phyloP scores from a whole-genome alignment of 2,113 vertebrate genomes.

The Platichthys stellatus region DNA sequence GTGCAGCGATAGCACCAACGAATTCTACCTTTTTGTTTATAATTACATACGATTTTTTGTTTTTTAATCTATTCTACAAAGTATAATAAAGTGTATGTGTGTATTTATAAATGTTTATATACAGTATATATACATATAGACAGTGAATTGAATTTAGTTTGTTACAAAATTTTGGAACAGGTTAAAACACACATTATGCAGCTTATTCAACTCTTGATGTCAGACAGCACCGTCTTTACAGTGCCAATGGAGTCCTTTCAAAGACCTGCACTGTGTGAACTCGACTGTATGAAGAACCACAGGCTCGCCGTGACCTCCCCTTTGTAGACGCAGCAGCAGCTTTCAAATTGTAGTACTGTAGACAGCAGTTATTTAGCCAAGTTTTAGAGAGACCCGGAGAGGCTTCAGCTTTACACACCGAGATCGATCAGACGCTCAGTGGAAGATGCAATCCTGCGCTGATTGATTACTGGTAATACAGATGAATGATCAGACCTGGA shows the following conservation, averaged over 20 bases:
- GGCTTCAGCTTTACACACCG: constrained; percentile 14
- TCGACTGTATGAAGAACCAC: background rate
- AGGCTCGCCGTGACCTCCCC: background rate
- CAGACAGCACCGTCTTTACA: no score
- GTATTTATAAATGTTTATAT: no score
- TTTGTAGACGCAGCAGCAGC: background rate
- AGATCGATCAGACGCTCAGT: constrained; percentile 27
- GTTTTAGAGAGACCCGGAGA: constrained; percentile 5
- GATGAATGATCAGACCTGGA: constrained; percentile 30
- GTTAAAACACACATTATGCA: no score
- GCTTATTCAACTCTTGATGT: no score
- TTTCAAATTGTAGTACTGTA: background rate
- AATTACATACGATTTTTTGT: no score
- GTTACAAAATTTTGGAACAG: no score
- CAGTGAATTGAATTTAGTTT: no score
- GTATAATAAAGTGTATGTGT: no score
- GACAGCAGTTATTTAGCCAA: constrained; percentile 20
- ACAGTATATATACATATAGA: no score
- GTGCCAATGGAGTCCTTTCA: background rate
- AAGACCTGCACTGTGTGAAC: background rate
- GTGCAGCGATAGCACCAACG: no score
- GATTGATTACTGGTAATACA: constrained; percentile 28
- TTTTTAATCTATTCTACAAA: no score
- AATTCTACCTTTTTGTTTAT: no score
- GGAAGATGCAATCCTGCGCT: constrained; percentile 3